Conservation (phyloP, 2,797 vertebrate species). For the Melanotaenia trifasciata region DNA sequence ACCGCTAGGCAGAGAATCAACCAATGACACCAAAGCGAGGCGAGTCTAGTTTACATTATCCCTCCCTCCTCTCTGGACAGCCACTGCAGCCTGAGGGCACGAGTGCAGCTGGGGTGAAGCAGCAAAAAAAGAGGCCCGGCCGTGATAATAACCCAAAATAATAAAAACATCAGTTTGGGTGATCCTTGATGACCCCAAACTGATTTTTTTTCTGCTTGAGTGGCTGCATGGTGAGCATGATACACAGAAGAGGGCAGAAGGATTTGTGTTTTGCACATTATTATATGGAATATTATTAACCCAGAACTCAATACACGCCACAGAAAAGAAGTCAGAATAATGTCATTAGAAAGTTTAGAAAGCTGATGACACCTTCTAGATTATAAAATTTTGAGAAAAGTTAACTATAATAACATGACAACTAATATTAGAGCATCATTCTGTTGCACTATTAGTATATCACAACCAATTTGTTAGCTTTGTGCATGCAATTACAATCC, state of each 20-base stretch:
- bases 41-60: conserved; percentile 72
- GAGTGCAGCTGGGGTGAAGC: conserved; percentile 76
- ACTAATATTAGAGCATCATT: conserved; percentile 19
- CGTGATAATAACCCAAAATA: conserved; percentile 48
- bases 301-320: conserved; percentile 30
- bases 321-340: conserved; percentile 2
- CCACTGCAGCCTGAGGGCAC: conserved; percentile 63
- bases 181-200: conserved; percentile 8
- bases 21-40: conserved; percentile 73
- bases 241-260: conserved; percentile 7
- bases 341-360: conserved; percentile 3
- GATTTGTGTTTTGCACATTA: conserved; percentile 13
- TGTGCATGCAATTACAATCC: background rate
- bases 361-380: background rate
- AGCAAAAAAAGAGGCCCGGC: conserved; percentile 36
- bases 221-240: conserved; percentile 4
- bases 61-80: conserved; percentile 59
- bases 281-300: conserved; percentile 19
- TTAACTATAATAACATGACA: conserved; percentile 12
- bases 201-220: conserved; percentile 3
- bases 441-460: conserved; percentile 6
- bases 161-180: conserved; percentile 33
- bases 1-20: conserved; percentile 71
- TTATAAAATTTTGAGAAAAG: conserved; percentile 17
- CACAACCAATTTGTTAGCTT: background rate